Base-by-base conservation (phyloP, 2,113 vertebrate genomes). In the Aplodontia rufa region DNA sequence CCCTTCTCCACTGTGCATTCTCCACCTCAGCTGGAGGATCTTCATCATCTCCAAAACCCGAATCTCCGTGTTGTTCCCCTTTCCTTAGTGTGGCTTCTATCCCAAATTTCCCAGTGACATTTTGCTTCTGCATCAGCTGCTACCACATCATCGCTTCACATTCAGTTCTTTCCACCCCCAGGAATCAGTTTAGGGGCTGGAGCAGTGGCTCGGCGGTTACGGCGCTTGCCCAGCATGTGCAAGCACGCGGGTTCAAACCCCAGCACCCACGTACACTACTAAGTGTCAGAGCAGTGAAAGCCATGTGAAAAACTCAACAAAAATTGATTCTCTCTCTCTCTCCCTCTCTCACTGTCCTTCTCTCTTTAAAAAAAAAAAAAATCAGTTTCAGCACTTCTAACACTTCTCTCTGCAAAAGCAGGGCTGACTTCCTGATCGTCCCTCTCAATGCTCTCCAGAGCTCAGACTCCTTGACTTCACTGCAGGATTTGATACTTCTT, bases 321-420 rank as follows among this genome's bases (percentile, higher is more conserved):
- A n/a, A n/a, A n/a, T n/a, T n/a, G n/a, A n/a, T n/a, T n/a, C n/a
- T n/a, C n/a, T n/a, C n/a, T n/a, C n/a, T n/a, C n/a, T n/a, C n/a
- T n/a, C n/a, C n/a, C n/a, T n/a, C n/a, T n/a, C n/a, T n/a, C n/a
- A n/a, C n/a, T n/a, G n/a, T n/a, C n/a, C n/a, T n/a, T n/a, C n/a
- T n/a, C n/a, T n/a, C n/a, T n/a, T n/a, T n/a, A n/a, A n/a, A n/a
- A n/a, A n/a, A n/a, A n/a, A n/a, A n/a, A n/a, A n/a, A n/a, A 62
- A 83, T 81, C 55, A 76, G 42, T 6, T 83, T 76, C 20, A 60
- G 60, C 60, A 8, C 45, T 51, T 28, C 30, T 76, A 62, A 83
- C 5, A 76, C 60, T 82, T 82, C 6, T 78, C 37, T 91, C 20
- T 90, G 64, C 55, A 88, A 86, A 90, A 72, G 72, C 49, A 96